Percentiles rank a stretch among this genome's conserved stretches.
Evolutionary conservation across 2,797 vertebrate species (phyloP).

Genomic region (Jordanella pulchra): DNA sequence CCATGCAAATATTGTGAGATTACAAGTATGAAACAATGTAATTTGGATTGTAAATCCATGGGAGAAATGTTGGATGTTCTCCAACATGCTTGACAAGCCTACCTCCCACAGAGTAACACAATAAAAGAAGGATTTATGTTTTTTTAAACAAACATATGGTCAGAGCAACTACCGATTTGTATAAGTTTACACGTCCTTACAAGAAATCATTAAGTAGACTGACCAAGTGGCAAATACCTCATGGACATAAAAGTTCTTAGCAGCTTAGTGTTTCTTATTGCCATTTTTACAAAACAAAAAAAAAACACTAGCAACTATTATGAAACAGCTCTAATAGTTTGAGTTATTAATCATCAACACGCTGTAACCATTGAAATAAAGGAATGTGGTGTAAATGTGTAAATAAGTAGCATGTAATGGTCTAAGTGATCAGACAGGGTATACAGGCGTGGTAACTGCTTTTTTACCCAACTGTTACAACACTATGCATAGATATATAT

Average conservation of each 20-base stretch:
- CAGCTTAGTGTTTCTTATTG: constrained; percentile 6
- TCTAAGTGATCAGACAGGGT: constrained; percentile 62
- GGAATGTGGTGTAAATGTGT: constrained; percentile 47
- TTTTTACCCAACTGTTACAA: neutral
- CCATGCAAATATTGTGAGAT: neutral
- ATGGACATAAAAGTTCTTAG: constrained; percentile 10
- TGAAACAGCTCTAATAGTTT: neutral
- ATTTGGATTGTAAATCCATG: neutral
- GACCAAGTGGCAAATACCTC: constrained; percentile 6
- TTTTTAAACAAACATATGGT: neutral
- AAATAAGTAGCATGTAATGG: constrained; percentile 55
- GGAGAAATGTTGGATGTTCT: neutral
- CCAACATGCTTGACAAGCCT: neutral
- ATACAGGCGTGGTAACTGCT: constrained; percentile 37
- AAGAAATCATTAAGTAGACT: neutral
- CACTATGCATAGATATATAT: neutral
- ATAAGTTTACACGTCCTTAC: neutral
- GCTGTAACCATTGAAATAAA: constrained; percentile 4
- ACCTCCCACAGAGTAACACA: neutral
- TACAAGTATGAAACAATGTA: neutral
- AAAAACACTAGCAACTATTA: neutral
- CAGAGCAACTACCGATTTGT: neutral
- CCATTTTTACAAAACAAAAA: neutral
- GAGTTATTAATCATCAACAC: constrained; percentile 6
- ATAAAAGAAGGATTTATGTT: neutral